Evolutionary conservation across 2,113 vertebrate species (phyloP).

Genomic region (Pygoscelis adeliae): DNA sequence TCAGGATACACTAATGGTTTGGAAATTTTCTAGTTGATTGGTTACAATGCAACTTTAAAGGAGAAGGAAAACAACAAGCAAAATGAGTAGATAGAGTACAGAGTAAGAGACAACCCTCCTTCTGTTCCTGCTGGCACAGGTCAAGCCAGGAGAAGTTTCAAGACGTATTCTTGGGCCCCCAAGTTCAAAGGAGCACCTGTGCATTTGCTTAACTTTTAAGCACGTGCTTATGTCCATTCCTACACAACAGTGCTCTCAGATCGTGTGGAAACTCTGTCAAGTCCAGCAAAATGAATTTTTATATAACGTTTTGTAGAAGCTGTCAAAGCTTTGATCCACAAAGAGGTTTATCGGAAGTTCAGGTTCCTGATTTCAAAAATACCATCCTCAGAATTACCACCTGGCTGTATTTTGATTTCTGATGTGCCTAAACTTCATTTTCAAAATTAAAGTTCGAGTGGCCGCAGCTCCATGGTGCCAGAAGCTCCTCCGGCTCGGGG

Average conservation of each 20-base stretch:
- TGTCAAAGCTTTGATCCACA: not conserved
- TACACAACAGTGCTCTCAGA: not conserved
- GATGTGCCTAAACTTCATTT: not conserved
- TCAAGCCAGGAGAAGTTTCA: not conserved
- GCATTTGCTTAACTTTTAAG: not conserved
- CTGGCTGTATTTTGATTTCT: not conserved
- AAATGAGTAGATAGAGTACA: not conserved
- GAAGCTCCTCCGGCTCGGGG: not conserved
- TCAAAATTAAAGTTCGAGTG: not conserved
- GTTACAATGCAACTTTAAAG: not conserved
- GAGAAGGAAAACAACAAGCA: not conserved
- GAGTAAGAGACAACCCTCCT: not conserved
- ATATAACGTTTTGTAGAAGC: not conserved
- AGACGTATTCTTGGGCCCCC: not conserved
- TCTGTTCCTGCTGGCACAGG: not conserved
- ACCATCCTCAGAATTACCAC: not conserved
- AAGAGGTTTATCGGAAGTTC: not conserved
- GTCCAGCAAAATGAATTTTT: not conserved
- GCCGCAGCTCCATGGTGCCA: not conserved
- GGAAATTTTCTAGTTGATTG: not conserved
- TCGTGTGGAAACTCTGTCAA: not conserved
- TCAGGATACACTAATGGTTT: not conserved
- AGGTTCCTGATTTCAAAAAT: not conserved
- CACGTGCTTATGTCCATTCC: not conserved
- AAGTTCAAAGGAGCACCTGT: not conserved